phyloP scores from a whole-genome alignment of 2,113 vertebrate species.

The Fukomys damarensis region DNA sequence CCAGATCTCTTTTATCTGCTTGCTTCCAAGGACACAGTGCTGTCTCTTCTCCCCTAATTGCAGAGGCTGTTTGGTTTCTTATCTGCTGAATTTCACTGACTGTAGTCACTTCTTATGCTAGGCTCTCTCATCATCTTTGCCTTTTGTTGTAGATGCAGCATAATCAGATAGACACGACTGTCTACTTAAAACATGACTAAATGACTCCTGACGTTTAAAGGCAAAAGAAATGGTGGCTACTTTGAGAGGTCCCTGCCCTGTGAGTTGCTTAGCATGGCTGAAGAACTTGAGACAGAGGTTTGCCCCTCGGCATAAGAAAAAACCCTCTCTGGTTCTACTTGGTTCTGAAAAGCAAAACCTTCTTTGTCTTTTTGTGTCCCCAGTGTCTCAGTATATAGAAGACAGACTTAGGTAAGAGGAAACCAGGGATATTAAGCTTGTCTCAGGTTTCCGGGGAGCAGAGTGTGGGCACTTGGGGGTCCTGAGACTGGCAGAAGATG shows the following conservation, averaged over 20 bases:
- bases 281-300: not conserved
- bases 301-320: not conserved
- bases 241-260: not conserved
- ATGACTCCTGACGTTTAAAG: not conserved
- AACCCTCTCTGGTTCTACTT: not conserved
- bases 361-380: not conserved
- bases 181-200: not conserved
- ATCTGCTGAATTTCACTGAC: not conserved
- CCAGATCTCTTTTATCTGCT: not conserved
- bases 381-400: not conserved
- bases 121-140: not conserved
- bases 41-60: not conserved
- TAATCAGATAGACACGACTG: not conserved
- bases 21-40: not conserved
- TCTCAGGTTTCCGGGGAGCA: rapidly evolving
- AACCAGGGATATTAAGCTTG: not conserved
- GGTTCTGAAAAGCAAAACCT: not conserved
- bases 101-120: not conserved
- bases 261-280: not conserved
- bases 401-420: not conserved
- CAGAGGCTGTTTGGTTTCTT: not conserved
- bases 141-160: not conserved
- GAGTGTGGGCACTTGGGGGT: not conserved
- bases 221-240: not conserved
- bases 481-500: not conserved